A percentile compares a stretch with the other conserved stretches of the same genome.
Evolutionary conservation across 2,113 vertebrate species (phyloP).

Genomic region (Phainopepla nitens): DNA sequence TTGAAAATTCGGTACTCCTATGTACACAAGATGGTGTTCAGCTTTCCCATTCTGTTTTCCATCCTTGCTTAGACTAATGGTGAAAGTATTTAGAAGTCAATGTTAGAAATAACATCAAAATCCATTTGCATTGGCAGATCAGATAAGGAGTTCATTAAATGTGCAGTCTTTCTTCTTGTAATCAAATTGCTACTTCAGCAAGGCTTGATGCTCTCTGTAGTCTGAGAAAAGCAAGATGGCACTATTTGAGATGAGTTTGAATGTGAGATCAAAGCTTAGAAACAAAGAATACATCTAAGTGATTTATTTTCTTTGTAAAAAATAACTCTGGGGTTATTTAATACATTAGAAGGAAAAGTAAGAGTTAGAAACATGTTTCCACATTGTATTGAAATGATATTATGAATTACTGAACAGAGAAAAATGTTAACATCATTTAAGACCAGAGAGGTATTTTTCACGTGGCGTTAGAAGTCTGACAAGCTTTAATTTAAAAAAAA

Average conservation of each 20-base stretch:
- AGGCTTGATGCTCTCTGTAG: not conserved
- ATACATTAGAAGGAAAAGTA: not conserved
- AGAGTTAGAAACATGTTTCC: not conserved
- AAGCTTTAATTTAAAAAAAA: not conserved
- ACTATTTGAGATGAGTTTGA: constrained; percentile 16
- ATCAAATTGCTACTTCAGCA: not conserved
- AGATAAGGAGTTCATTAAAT: constrained; percentile 19
- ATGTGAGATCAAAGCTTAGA: constrained; percentile 49
- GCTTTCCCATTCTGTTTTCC: not conserved
- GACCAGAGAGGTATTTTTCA: not conserved
- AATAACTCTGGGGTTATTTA: not conserved
- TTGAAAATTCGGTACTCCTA: not conserved
- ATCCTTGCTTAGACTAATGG: not conserved
- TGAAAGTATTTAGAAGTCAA: not conserved
- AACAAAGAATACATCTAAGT: not conserved
- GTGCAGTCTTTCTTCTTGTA: not conserved
- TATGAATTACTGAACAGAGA: not conserved
- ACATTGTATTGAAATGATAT: not conserved
- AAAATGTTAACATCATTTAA: not conserved
- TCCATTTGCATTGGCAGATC: constrained; percentile 33
- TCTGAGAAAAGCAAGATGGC: constrained; percentile 1
- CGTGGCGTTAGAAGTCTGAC: not conserved
- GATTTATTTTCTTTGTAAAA: not conserved
- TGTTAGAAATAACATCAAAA: constrained; percentile 27
- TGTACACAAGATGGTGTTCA: not conserved